Base-by-base conservation (phyloP, 2,797 vertebrate genomes). In the Ptychadena robeensis region DNA sequence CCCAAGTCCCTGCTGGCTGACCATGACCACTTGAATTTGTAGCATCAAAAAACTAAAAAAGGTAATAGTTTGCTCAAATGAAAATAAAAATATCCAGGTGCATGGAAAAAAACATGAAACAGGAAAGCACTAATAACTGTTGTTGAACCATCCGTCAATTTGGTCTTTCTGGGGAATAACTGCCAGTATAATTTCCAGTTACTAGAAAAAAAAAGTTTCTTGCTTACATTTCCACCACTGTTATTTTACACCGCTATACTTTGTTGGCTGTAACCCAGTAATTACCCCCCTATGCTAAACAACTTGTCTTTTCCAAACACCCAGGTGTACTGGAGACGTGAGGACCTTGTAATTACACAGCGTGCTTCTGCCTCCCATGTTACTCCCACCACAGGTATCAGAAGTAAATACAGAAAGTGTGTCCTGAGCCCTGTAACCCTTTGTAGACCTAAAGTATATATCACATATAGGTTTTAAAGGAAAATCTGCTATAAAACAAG, bases 351-450 rank as follows among this genome's bases (percentile, higher is more conserved):
- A 83, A 71, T 72, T 71, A 53, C 1, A 2, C 10, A 3, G 35
- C 72, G 66, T 32, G 73, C 37, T 32, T 44, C 40, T 11, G 74
- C 74, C 75, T 65, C 34, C 66, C 18, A 6, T 9, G 44, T 57
- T 81, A 85, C 85, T 81, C 83, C 82, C 2, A 69, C 35, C 73
- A 76, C 88, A 90, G 88, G 86, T 88, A 82, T 35, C 40, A 57
- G 32, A 30, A n/a, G 57, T 70, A 82, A 82, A 82, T 53, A 76
- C 4, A 35, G 4, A 9, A 31, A 30, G 14, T 15, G 25, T 31
- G 27, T 22, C 53, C 38, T 27, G 37, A 15, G 32, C 28, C 57
- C 30, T 44, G 44, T 72, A 80, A 80, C 68, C 57, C 57, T 12
- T 72, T 44, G 4, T 27, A 44, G 15, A 22, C 44, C 44, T 53